Percentiles rank a stretch among this genome's conserved stretches.
These are phyloP conservation scores for Loriculus beryllinus DNA, from an alignment of 2,797 vertebrate genomes.

Conservation along the genomic window DNA sequence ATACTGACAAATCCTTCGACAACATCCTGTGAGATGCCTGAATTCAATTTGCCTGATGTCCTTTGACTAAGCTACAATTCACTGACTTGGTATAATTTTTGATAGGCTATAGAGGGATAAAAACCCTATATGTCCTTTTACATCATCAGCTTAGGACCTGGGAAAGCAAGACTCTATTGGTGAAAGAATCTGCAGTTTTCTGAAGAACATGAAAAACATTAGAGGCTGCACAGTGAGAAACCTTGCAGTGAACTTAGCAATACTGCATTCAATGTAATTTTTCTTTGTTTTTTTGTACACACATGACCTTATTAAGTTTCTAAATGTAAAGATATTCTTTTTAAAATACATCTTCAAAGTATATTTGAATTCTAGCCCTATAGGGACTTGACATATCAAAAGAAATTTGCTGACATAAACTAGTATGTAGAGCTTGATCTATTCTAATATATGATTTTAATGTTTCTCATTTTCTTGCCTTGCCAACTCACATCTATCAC, in stretches of 20 bases:
- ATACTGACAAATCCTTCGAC: constrained; percentile 36
- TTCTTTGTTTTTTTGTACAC: constrained; percentile 43
- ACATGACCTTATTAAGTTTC: constrained; percentile 68
- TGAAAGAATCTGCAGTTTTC: background rate
- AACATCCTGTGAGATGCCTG: constrained; percentile 12
- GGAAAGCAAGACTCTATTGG: background rate
- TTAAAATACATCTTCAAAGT: constrained; percentile 79
- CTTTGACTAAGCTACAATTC: constrained; percentile 35
- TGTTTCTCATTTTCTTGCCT: constrained; percentile 84
- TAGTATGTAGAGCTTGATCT: constrained; percentile 77
- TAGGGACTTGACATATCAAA: constrained; percentile 78
- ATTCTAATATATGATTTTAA: constrained; percentile 84
- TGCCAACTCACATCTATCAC: constrained; percentile 82
- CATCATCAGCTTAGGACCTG: background rate
- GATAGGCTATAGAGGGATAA: background rate
- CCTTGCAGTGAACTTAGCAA: constrained; percentile 23
- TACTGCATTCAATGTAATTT: constrained; percentile 47
- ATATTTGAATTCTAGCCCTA: constrained; percentile 68
- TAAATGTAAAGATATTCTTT: constrained; percentile 74
- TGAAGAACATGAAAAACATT: constrained; percentile 1
- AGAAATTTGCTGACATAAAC: constrained; percentile 82
- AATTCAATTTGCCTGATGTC: constrained; percentile 57
- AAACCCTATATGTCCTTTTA: background rate
- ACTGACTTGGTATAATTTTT: constrained; percentile 1
- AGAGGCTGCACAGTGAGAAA: background rate